Evolutionary conservation across 92 coral and sea anemone genomes (phyloP).

Genomic region (Porites evermanni): DNA sequence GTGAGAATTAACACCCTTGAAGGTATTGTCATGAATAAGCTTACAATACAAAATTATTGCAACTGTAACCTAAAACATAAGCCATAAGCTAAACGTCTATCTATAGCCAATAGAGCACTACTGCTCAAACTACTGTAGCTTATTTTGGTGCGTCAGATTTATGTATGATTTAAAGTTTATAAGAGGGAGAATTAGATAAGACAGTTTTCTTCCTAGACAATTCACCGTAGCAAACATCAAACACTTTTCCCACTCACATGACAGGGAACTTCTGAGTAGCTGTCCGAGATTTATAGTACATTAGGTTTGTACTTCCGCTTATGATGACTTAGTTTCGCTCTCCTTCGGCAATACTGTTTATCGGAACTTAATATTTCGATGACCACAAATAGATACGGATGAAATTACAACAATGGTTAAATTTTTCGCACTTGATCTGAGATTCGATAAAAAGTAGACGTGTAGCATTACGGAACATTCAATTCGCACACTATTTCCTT

Average conservation of each 20-base stretch:
- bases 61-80: neutral
- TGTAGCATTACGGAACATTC: conserved; percentile 6
- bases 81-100: too few relatives aligned
- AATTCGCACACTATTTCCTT: conserved; percentile 24
- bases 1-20: neutral
- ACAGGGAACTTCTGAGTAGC: neutral
- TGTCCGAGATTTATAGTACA: neutral
- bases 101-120: too few relatives aligned
- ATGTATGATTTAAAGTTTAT: too few relatives aligned
- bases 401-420: neutral
- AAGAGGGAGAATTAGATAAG: neutral
- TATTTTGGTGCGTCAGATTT: too few relatives aligned
- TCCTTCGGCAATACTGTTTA: conserved; percentile 13
- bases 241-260: neutral
- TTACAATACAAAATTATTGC: neutral
- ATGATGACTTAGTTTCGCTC: conserved; percentile 25
- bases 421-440: neutral
- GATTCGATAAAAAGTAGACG: neutral
- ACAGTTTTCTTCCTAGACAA: neutral
- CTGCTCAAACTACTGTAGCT: neutral
- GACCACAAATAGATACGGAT: neutral
- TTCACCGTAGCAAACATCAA: neutral
- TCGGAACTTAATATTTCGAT: conserved; percentile 15
- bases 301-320: conserved; percentile 37
- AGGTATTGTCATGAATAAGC: neutral